Evolutionary conservation across 2,113 vertebrate genomes (phyloP), one percentile per base, ranked within the genome.

Genomic region (Hylia prasina): DNA sequence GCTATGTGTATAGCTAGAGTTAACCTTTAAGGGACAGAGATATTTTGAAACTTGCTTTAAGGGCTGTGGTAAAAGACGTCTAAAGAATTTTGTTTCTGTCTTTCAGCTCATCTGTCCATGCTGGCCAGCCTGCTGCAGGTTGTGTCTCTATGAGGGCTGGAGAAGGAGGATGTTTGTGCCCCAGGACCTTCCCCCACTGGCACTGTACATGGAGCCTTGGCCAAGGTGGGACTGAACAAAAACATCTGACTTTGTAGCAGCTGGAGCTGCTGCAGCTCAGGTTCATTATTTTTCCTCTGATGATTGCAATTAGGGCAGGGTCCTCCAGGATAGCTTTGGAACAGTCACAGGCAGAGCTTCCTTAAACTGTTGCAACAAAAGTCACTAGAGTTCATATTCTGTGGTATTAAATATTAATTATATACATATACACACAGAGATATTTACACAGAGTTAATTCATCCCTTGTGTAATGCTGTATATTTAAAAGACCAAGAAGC

Each of bases 171-270:
- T 7, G 7, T 54, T 3, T 64, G 42, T 82, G 27, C 42, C 61
- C 25, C 48, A 12, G 87, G 33, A 64, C 27, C 33, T 68, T 56
- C 47, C 64, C 13, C 15, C 31, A 31, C 44, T 8, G 50, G 8
- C 24, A 13, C 6, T 2, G 0, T 4, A 6, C 27, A 19, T 0
- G 31, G 65, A 15, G 12, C 3, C 0, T 2, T 64, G 76, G 23
- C 6, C 50, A 80, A 47, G 37, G 40, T 56, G 51, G 24, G 48
- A 27, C 8, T 72, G 33, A 82, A 20, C 8, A 14, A 35, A 25
- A 22, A 24, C 1, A 0, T 24, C 63, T 82, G 63, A 51, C 21
- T 37, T 11, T 27, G 33, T 39, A 40, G 10, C 75, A 77, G 44
- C 23, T 58, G 68, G 16, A 44, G 21, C 48, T 83, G 44, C 58